phyloP scores from a whole-genome alignment of 2,797 vertebrate species.

The Nyctalus aviator region DNA sequence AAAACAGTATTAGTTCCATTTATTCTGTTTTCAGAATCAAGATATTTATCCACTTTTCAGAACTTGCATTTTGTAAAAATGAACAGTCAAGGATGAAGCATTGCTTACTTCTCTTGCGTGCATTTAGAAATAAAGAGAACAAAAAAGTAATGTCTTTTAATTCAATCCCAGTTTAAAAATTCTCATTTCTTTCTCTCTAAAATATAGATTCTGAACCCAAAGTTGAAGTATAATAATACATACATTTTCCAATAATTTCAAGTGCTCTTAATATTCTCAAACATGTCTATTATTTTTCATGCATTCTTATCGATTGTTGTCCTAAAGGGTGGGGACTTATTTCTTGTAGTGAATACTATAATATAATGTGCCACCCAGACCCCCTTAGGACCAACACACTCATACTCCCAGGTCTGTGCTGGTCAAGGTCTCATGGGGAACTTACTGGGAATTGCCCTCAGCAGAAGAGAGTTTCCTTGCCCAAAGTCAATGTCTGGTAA shows the following conservation, averaged over 20 bases:
- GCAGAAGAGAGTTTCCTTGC: not conserved
- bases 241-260: not conserved
- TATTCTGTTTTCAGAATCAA: constrained; percentile 67
- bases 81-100: constrained; percentile 61
- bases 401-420: not conserved
- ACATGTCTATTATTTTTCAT: not conserved
- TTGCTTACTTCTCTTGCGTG: constrained; percentile 13
- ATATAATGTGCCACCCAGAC: too few relatives aligned
- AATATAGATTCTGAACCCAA: not conserved
- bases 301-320: not conserved
- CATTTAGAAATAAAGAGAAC: constrained; percentile 50
- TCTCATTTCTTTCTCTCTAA: not conserved
- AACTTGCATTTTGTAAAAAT: constrained; percentile 62
- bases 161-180: not conserved
- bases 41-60: constrained; percentile 69
- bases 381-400: not conserved
- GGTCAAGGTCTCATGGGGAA: not conserved
- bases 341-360: too few relatives aligned
- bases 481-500: not conserved
- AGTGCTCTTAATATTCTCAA: not conserved
- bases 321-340: not conserved
- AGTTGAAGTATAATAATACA: not conserved
- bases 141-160: constrained; percentile 25
- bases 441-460: not conserved
- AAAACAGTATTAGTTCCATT: constrained; percentile 75